Evolutionary conservation across 2,113 vertebrate species (phyloP), one percentile per base, ranked within the genome.

Genomic region (Apaloderma vittatum): DNA sequence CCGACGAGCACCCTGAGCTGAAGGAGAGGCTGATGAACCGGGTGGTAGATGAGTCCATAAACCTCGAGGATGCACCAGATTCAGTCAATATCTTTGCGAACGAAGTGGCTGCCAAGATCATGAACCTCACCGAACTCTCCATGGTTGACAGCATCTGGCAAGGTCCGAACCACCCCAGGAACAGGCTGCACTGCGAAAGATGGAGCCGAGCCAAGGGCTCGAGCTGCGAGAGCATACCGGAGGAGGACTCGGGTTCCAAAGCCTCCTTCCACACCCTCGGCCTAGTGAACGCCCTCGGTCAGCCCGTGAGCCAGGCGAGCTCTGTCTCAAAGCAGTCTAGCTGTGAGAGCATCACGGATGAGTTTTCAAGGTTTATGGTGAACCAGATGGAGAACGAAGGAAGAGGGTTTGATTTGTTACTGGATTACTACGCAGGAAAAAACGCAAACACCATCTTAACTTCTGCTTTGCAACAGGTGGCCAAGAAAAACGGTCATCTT

Each of bases 341-440:
- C 82, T 99, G 99, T 62, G 99, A 99, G 97, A 99, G 99, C 96
- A 99, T 99, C 97, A 99, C 99, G 1, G 99, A 99, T 68, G 99
- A 99, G 96, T 99, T 99, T 96, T 99, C 99, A 71, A 98, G 99
- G 67, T 99, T 99, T 97, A 99, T 99, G 99, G 99, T 99, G 49
- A 99, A 99, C 97, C 99, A 99, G 96, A 99, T 99, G 99, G 99
- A 99, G 97, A 99, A 96, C 0, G 99, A 99, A 97, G 99, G 99
- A 62, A 97, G 99, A 85, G 99, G 98, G 3, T 99, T 99, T 95
- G 99, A 99, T 95, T 97, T 99, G 30, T 96, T 99, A 65, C 97
- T 99, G 78, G 99, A 99, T 97, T 99, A 99, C 94, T 99, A 99
- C 4, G 99, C 99, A 15, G 99, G 99, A 46, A 99, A 99, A 98